Evolutionary conservation across 2,113 vertebrate genomes (phyloP).

Genomic region (Austrofundulus limnaeus): DNA sequence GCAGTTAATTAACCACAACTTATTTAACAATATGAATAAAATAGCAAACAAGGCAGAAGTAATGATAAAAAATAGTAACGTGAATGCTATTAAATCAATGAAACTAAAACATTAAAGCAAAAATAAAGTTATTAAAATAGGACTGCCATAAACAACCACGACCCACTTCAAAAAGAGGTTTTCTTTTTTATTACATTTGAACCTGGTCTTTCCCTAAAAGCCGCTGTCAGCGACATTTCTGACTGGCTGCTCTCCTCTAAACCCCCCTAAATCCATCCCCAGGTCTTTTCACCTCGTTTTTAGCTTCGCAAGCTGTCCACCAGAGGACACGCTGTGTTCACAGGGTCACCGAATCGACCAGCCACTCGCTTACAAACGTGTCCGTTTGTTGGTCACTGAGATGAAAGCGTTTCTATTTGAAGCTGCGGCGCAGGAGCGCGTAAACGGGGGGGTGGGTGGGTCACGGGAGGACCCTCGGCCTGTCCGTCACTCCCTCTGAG

Average conservation of each 20-base stretch:
- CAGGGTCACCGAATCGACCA: conserved; percentile 22
- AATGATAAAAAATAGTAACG: no score
- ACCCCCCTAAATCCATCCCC: not conserved
- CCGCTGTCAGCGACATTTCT: not conserved
- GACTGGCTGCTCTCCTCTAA: no score
- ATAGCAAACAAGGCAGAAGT: no score
- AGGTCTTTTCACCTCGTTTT: not conserved
- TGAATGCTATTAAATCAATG: no score
- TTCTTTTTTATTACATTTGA: conserved; percentile 4
- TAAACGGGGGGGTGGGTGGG: conserved; percentile 16
- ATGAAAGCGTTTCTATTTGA: conserved; percentile 45
- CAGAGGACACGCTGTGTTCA: conserved; percentile 2
- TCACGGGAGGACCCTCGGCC: conserved; percentile 31
- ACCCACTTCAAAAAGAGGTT: no score
- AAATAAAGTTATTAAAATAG: no score
- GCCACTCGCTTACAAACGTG: not conserved
- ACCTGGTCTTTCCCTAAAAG: conserved; percentile 4
- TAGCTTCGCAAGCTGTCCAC: not conserved
- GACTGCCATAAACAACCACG: no score
- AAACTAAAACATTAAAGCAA: no score
- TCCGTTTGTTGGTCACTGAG: conserved; percentile 14
- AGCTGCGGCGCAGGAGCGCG: conserved; percentile 19
- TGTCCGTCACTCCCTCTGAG: no score
- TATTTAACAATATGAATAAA: no score
- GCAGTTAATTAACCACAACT: no score